phyloP scores from a whole-genome alignment of 2,113 vertebrate genomes.

The Mustela lutreola region DNA sequence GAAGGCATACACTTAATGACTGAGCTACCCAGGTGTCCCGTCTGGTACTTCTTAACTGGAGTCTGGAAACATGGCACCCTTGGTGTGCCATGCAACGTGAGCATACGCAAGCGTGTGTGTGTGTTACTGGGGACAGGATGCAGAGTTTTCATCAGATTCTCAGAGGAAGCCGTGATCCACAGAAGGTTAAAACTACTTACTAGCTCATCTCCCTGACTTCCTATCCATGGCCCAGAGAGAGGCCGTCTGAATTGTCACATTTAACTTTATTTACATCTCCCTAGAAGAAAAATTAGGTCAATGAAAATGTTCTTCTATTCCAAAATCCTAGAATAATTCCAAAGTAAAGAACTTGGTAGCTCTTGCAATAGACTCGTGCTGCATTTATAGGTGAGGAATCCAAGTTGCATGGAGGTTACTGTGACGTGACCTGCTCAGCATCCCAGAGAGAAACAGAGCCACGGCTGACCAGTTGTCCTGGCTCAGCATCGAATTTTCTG shows the following conservation, averaged over 20 bases:
- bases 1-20: too few species aligned
- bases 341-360: slow-evolving; percentile 32
- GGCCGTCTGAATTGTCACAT: background rate
- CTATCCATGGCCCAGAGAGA: background rate
- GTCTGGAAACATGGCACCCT: background rate
- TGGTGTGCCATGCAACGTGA: background rate
- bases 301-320: slow-evolving; percentile 57
- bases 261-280: slow-evolving; percentile 45
- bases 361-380: slow-evolving; percentile 40
- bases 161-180: background rate
- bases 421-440: slow-evolving; percentile 36
- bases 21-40: background rate
- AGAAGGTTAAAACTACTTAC: slow-evolving; percentile 12
- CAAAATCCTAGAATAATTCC: slow-evolving; percentile 47
- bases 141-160: background rate
- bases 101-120: background rate
- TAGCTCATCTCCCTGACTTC: background rate
- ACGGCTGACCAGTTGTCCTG: background rate
- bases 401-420: background rate
- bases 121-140: background rate
- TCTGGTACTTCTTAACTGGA: background rate
- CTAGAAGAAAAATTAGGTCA: slow-evolving; percentile 57
- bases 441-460: slow-evolving; percentile 15
- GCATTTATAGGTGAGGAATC: slow-evolving; percentile 14
- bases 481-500: background rate